Percentiles rank a stretch among this genome's conserved stretches.
phyloP scores from a whole-genome alignment of 2,797 vertebrate species.

The Myotis planiceps region DNA sequence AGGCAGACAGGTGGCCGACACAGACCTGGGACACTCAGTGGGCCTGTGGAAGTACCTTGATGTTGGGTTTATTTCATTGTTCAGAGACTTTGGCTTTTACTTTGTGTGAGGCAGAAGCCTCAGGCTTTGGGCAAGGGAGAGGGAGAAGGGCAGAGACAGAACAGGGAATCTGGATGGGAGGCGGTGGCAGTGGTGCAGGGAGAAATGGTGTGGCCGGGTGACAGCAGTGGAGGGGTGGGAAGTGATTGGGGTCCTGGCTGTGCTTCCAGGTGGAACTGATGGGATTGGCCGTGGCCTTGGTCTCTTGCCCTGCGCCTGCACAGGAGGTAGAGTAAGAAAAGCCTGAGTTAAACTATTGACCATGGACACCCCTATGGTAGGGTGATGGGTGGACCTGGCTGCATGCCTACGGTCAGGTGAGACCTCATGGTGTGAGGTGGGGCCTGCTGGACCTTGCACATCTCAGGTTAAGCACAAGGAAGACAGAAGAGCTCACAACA shows the following conservation, averaged over 20 bases:
- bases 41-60: not conserved
- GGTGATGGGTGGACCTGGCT: not conserved
- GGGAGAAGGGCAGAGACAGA: not conserved
- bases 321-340: not conserved
- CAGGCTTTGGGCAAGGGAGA: not conserved
- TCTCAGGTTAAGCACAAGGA: not conserved
- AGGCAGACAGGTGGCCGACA: not conserved
- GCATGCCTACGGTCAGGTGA: not conserved
- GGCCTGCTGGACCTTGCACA: not conserved
- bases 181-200: not conserved
- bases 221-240: not conserved
- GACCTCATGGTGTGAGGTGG: not conserved
- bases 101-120: not conserved
- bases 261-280: not conserved
- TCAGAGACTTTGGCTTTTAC: not conserved
- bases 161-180: not conserved
- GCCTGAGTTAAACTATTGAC: not conserved
- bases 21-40: not conserved
- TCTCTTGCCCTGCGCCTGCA: not conserved
- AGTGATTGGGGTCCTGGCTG: not conserved
- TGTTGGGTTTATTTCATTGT: not conserved
- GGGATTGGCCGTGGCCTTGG: not conserved
- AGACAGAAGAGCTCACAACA: not conserved
- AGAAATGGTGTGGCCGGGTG: not conserved
- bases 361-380: rapidly evolving